Conservation (phyloP, 1,140 invertebrate genomes). For the Drosophila setifemur region DNA sequence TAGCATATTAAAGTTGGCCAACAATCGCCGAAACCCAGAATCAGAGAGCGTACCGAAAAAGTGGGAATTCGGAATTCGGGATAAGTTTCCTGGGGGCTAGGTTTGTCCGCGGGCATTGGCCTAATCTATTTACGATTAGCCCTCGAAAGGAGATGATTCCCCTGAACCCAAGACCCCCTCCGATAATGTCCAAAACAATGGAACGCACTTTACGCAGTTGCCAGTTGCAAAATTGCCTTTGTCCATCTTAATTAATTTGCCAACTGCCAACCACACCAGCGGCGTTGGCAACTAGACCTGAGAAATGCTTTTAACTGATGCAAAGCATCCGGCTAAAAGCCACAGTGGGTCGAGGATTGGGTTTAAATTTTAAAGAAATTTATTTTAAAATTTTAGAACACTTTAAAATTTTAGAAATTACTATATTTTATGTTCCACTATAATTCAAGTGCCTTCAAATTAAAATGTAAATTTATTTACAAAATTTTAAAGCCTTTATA, state of each 20-base stretch:
- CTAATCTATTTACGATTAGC: constrained; percentile 44
- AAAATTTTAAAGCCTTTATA: too few species aligned
- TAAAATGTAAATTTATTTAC: too few species aligned
- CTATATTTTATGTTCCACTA: too few species aligned
- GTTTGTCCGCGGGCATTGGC: background rate
- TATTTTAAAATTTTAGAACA: background rate
- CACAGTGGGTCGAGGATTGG: constrained; percentile 18
- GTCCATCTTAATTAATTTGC: constrained; percentile 76
- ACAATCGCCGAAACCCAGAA: constrained; percentile 25
- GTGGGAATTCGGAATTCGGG: background rate
- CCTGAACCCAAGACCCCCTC: too few species aligned
- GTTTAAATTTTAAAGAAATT: background rate
- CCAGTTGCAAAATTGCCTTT: constrained; percentile 63
- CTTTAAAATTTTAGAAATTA: background rate
- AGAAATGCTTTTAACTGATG: constrained; percentile 11
- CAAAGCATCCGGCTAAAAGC: constrained; percentile 7
- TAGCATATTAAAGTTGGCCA: constrained; percentile 71
- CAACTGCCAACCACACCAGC: constrained; percentile 23
- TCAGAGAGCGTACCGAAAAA: constrained; percentile 19
- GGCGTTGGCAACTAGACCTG: constrained; percentile 8
- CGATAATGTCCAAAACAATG: constrained; percentile 11
- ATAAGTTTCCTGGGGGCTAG: background rate
- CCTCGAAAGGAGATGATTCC: constrained; percentile 1
- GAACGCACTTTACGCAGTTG: constrained; percentile 49
- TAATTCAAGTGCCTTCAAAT: too few species aligned